phyloP scores from a whole-genome alignment of 2,113 vertebrate genomes.

The Peromyscus leucopus region DNA sequence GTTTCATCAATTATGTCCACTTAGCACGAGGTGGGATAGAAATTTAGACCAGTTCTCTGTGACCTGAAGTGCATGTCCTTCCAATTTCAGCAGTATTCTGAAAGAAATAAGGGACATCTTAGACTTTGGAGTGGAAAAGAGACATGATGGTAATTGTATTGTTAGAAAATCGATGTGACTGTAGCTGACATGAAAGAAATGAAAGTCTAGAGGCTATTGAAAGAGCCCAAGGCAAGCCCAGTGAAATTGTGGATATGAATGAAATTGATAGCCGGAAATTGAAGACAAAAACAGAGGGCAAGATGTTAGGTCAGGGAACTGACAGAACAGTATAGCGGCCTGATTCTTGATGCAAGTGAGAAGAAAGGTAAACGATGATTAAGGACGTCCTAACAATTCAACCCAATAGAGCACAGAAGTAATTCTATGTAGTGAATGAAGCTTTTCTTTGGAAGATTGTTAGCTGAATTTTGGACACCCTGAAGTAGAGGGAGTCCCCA shows the following conservation, averaged over 20 bases:
- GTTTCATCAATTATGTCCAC: background rate
- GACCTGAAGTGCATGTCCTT: slow-evolving; percentile 8
- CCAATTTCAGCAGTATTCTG: background rate
- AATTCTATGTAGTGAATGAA: slow-evolving; percentile 3
- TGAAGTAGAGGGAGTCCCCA: background rate
- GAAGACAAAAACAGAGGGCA: slow-evolving; percentile 13
- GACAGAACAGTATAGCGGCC: background rate
- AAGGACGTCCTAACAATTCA: background rate
- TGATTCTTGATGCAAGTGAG: background rate
- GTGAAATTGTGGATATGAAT: slow-evolving; percentile 27
- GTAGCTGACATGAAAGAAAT: background rate
- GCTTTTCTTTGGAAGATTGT: background rate
- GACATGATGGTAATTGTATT: background rate
- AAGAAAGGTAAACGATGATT: background rate
- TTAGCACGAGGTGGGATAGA: background rate
- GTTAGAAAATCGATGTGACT: slow-evolving; percentile 29
- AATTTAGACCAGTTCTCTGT: background rate
- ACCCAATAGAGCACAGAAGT: background rate
- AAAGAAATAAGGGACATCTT: background rate
- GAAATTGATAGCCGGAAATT: slow-evolving; percentile 12
- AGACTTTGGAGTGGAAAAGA: slow-evolving; percentile 38
- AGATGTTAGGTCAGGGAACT: background rate
- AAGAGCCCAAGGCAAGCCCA: background rate
- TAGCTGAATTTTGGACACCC: background rate
- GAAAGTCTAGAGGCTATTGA: background rate